phyloP scores from a whole-genome alignment of 2,888 invertebrate species.

The Nymphalis c-album region DNA sequence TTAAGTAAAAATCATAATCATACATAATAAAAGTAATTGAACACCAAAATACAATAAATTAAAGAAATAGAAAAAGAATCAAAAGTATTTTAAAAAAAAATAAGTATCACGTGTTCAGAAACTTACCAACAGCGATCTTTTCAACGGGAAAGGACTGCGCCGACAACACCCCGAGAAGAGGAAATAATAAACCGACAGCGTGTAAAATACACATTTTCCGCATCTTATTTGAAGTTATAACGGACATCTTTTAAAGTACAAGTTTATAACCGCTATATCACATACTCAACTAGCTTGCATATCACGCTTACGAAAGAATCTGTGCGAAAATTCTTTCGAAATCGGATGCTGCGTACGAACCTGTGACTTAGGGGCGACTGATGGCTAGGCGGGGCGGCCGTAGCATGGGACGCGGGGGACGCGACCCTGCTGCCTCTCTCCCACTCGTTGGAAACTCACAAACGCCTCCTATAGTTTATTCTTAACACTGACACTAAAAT shows the following conservation, averaged over 20 bases:
- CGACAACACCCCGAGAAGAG: conserved; percentile 54
- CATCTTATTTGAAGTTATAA: conserved; percentile 39
- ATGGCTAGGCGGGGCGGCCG: conserved; percentile 56
- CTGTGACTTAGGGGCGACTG: conserved; percentile 79
- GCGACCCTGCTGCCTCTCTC: conserved; percentile 51
- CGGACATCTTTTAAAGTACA: conserved; percentile 31
- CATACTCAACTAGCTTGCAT: conserved; percentile 43
- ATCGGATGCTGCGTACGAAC: conserved; percentile 76
- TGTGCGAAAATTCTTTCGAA: conserved; percentile 47
- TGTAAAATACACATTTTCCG: conserved; percentile 42
- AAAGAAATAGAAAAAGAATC: neutral
- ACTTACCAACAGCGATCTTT: conserved; percentile 78
- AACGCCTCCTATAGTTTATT: conserved; percentile 25
- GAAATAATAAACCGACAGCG: conserved; percentile 60
- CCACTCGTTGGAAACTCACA: conserved; percentile 45
- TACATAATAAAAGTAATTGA: neutral
- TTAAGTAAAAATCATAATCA: neutral
- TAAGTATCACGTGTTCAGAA: conserved; percentile 5
- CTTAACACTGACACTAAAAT: conserved; percentile 13
- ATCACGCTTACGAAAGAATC: conserved; percentile 42
- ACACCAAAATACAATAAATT: too few species aligned
- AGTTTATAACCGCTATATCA: conserved; percentile 26
- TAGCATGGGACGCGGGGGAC: conserved; percentile 63
- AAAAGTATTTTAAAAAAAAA: conserved; percentile 31
- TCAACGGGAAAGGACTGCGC: conserved; percentile 70